Conservation (phyloP, 2,797 vertebrate species). For the Lagocephalus sceleratus region DNA sequence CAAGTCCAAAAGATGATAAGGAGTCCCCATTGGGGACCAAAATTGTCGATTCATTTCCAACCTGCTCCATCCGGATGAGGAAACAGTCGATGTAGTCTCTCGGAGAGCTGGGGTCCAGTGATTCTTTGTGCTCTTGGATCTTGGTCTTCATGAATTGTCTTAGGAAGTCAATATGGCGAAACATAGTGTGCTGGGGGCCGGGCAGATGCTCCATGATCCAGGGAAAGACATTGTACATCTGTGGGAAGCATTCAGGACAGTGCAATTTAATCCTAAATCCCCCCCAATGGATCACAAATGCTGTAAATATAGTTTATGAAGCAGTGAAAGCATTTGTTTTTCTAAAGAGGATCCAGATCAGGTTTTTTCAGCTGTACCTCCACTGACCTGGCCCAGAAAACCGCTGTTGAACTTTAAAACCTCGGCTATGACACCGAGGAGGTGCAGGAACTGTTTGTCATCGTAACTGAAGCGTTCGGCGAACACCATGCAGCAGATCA, state of each 20-base stretch:
- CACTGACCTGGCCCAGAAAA: slow-evolving; percentile 60
- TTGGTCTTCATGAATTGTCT: slow-evolving; percentile 49
- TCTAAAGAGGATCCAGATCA: too few species aligned
- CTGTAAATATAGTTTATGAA: too few species aligned
- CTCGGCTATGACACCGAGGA: slow-evolving; percentile 51
- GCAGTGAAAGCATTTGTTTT: too few species aligned
- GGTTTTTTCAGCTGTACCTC: background rate
- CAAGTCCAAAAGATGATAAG: background rate
- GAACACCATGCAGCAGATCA: slow-evolving; percentile 76
- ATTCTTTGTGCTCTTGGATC: slow-evolving; percentile 62
- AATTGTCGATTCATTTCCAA: background rate
- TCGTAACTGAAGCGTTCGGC: slow-evolving; percentile 71
- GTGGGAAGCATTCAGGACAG: slow-evolving; percentile 8
- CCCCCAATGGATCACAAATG: too few species aligned
- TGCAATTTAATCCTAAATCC: too few species aligned
- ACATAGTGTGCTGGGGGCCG: slow-evolving; percentile 41
- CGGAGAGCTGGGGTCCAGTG: slow-evolving; percentile 52
- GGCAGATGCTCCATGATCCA: slow-evolving; percentile 61
- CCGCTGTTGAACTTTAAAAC: slow-evolving; percentile 36
- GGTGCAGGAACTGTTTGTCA: slow-evolving; percentile 60
- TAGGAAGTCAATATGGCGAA: slow-evolving; percentile 44
- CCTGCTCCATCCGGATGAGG: slow-evolving; percentile 64
- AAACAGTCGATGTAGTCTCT: slow-evolving; percentile 78
- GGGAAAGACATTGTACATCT: slow-evolving; percentile 73
- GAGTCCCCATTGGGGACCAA: too few species aligned